Evolutionary conservation across 1,140 invertebrate genomes (phyloP).

Genomic region (Orchesella cincta): DNA sequence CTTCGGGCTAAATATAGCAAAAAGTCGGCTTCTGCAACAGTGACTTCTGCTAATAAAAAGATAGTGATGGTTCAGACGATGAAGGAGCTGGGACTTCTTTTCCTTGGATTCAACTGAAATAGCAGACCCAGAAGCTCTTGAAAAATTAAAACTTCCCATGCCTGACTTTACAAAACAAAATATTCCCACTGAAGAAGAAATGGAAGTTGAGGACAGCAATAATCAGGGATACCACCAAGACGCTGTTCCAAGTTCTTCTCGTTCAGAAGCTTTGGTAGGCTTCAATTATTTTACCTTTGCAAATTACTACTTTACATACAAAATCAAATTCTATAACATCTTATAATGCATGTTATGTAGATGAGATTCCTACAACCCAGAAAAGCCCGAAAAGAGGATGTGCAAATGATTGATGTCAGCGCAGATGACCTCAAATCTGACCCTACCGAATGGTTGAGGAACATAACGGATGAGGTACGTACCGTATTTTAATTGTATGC

Average conservation of each 20-base stretch:
- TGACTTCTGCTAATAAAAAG: background rate
- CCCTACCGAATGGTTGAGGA: constrained; percentile 76
- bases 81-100: constrained; percentile 56
- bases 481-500: too few species aligned
- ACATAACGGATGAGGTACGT: constrained; percentile 55
- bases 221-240: constrained; percentile 58
- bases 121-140: background rate
- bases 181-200: background rate
- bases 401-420: constrained; percentile 74
- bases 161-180: background rate
- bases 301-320: too few species aligned
- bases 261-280: constrained; percentile 25
- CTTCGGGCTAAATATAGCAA: constrained; percentile 46
- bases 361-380: constrained; percentile 51
- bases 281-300: too few species aligned
- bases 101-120: constrained; percentile 44
- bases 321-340: background rate
- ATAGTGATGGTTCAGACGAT: constrained; percentile 58
- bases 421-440: constrained; percentile 79
- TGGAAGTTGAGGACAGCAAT: constrained; percentile 26
- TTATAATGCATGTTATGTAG: too few species aligned
- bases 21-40: constrained; percentile 31
- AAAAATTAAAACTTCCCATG: constrained; percentile 33
- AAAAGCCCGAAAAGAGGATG: constrained; percentile 58
- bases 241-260: constrained; percentile 35